Percentiles rank a stretch among this genome's conserved stretches.
Evolutionary conservation across 2,113 vertebrate genomes (phyloP).

Genomic region (Esox niger): DNA sequence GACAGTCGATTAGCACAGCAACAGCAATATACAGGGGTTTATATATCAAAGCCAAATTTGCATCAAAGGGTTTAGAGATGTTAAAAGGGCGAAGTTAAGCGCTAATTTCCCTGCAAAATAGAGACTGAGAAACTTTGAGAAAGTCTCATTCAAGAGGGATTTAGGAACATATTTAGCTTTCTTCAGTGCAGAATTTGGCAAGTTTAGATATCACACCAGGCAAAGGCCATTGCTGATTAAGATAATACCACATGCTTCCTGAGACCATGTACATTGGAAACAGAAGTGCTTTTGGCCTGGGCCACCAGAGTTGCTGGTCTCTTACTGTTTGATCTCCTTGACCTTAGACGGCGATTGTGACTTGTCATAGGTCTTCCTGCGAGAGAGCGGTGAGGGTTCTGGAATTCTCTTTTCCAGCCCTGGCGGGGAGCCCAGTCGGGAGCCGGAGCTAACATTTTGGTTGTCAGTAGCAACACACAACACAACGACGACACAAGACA

Average conservation of each 20-base stretch:
- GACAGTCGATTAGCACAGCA: constrained; percentile 10
- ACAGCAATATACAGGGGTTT: constrained; percentile 12
- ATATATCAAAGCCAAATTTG: constrained; percentile 10
- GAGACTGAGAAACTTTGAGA: neutral
- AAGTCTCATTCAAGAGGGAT: neutral
- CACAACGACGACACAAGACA: constrained; percentile 11
- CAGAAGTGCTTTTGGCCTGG: constrained; percentile 25
- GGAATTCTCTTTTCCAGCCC: constrained; percentile 80
- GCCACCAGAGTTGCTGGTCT: constrained; percentile 45
- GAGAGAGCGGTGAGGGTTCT: constrained; percentile 87
- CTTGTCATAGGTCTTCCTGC: constrained; percentile 91
- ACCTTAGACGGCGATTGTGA: constrained; percentile 74
- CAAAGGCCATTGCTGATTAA: constrained; percentile 22
- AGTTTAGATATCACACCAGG: constrained; percentile 43
- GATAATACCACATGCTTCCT: constrained; percentile 55
- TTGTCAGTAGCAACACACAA: constrained; percentile 37
- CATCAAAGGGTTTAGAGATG: constrained; percentile 16
- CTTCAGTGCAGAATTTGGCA: constrained; percentile 46
- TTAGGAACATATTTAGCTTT: neutral
- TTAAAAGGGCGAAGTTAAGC: constrained; percentile 44
- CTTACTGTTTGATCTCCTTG: constrained; percentile 96
- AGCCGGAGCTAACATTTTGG: constrained; percentile 68
- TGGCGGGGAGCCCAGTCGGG: constrained; percentile 66
- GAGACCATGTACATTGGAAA: neutral
- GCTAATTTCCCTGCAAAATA: constrained; percentile 37